phyloP scores from a whole-genome alignment of 2,113 vertebrate genomes.

The Pheucticus melanocephalus region DNA sequence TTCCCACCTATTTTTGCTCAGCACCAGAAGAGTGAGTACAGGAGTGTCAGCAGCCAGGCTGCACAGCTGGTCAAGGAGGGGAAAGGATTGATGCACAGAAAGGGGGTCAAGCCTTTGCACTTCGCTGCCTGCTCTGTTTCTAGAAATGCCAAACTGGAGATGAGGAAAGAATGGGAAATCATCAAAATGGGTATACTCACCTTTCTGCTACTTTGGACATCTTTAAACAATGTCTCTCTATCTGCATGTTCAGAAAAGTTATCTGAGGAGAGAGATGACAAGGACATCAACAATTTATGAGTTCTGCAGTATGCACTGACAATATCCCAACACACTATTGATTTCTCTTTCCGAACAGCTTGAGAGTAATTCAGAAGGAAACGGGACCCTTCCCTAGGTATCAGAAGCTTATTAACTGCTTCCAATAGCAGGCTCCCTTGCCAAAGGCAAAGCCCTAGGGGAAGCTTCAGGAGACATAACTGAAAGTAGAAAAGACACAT shows the following conservation, averaged over 20 bases:
- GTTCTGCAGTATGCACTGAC: background rate
- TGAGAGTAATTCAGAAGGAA: conserved; percentile 12
- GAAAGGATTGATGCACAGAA: background rate
- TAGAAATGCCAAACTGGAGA: background rate
- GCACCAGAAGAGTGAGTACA: background rate
- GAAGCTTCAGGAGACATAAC: background rate
- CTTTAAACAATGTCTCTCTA: conserved; percentile 97
- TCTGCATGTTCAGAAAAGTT: conserved; percentile 89
- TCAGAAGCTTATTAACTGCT: conserved; percentile 17
- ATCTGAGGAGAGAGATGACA: conserved; percentile 79
- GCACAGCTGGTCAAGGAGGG: background rate
- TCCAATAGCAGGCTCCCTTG: background rate
- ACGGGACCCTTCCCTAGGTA: conserved; percentile 11
- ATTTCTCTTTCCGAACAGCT: conserved; percentile 18
- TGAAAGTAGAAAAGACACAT: background rate
- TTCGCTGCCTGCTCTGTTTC: background rate
- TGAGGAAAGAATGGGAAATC: background rate
- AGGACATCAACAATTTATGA: conserved; percentile 11
- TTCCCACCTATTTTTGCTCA: background rate
- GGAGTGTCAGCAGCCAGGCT: background rate
- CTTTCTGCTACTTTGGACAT: conserved; percentile 98
- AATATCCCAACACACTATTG: background rate
- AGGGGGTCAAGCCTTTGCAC: background rate
- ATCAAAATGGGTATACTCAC: conserved; percentile 67
- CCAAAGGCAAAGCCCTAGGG: background rate